phyloP scores from a whole-genome alignment of 2,113 vertebrate species.

The Odocoileus virginianus region DNA sequence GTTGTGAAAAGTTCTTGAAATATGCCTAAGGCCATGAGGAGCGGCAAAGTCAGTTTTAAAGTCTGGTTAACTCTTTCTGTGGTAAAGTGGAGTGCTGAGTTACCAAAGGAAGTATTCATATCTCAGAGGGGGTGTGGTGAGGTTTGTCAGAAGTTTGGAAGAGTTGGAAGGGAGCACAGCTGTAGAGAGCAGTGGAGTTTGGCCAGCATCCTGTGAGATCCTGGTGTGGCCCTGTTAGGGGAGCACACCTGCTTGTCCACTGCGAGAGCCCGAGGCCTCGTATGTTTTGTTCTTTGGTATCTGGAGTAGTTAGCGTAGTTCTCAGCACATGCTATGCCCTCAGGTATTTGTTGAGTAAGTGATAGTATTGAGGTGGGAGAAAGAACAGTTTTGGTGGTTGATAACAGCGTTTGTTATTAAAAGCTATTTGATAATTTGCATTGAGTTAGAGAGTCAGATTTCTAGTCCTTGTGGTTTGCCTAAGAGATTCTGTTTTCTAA shows the following conservation, averaged over 20 bases:
- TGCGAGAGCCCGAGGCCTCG: background rate
- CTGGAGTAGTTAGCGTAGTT: background rate
- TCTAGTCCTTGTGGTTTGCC: conserved; percentile 13
- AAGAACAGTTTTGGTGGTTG: background rate
- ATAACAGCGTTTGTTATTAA: conserved; percentile 14
- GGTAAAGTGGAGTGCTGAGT: conserved; percentile 20
- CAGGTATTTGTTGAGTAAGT: conserved; percentile 20
- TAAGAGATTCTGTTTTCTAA: conserved; percentile 30
- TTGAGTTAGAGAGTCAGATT: conserved; percentile 19
- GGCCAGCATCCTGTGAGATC: background rate
- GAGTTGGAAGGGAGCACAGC: background rate
- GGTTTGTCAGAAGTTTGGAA: background rate
- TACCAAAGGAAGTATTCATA: conserved; percentile 26
- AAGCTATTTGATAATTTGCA: conserved; percentile 6
- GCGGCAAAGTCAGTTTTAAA: conserved; percentile 45
- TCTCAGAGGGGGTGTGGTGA: conserved; percentile 14
- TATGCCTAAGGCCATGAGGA: conserved; percentile 16
- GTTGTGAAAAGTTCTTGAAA: conserved; percentile 50
- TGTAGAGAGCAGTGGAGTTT: conserved; percentile 2
- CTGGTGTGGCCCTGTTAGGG: conserved; percentile 13
- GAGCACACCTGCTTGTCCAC: background rate
- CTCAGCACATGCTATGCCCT: background rate
- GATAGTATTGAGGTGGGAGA: background rate
- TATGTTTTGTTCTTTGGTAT: background rate
- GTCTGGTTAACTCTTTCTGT: conserved; percentile 9